A percentile compares a stretch with the other conserved stretches of the same genome.
Evolutionary conservation across 2,888 invertebrate species (phyloP).

Genomic region (Plagodis pulveraria): DNA sequence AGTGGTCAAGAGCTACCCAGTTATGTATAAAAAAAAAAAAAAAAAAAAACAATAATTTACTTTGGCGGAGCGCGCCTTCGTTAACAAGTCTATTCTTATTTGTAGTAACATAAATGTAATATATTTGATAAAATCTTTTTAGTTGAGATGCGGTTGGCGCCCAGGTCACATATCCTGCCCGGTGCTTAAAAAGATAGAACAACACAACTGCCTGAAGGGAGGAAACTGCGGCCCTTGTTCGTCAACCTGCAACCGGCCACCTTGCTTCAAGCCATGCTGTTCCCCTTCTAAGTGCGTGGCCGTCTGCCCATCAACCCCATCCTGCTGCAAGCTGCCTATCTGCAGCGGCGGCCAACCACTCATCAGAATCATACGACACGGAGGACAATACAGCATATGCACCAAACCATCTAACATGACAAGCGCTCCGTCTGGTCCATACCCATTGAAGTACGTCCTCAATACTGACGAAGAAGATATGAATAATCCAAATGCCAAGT

Average conservation of each 20-base stretch:
- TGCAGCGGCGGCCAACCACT: slow-evolving; percentile 51
- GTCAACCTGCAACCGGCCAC: slow-evolving; percentile 48
- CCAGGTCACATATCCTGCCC: slow-evolving; percentile 78
- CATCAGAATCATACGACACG: slow-evolving; percentile 69
- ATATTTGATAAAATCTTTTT: neutral
- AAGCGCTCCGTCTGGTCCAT: slow-evolving; percentile 72
- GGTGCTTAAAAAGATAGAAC: slow-evolving; percentile 70
- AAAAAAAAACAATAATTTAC: too few species aligned
- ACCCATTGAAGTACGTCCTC: slow-evolving; percentile 75
- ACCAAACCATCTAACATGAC: slow-evolving; percentile 71
- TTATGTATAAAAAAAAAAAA: too few species aligned
- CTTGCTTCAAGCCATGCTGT: slow-evolving; percentile 57
- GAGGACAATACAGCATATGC: slow-evolving; percentile 70
- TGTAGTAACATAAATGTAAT: neutral
- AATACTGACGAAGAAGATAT: slow-evolving; percentile 51
- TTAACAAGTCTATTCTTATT: neutral
- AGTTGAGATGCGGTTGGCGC: slow-evolving; percentile 79
- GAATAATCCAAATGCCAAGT: slow-evolving; percentile 47
- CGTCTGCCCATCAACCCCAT: slow-evolving; percentile 51
- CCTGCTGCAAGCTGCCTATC: slow-evolving; percentile 52
- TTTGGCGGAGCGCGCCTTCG: too few species aligned
- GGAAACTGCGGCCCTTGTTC: slow-evolving; percentile 57
- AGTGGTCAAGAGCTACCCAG: too few species aligned
- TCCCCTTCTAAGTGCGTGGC: slow-evolving; percentile 51
- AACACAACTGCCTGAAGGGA: slow-evolving; percentile 62